Base-by-base conservation (phyloP, 2,113 vertebrate genomes). In the Thunnus maccoyii region DNA sequence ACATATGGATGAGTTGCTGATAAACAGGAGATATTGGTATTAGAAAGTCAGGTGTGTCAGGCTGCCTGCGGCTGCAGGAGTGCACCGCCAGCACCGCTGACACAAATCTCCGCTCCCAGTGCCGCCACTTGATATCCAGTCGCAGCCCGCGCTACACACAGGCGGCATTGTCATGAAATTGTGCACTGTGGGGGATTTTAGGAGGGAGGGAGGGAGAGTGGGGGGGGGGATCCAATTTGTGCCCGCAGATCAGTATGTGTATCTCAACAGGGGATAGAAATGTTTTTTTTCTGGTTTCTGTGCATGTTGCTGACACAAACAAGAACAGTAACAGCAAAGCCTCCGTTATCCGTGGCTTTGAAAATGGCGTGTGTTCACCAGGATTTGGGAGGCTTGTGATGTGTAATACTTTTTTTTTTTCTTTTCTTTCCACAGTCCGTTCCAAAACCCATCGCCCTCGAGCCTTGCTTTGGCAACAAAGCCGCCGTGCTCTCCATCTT, bases 401-500 rank as follows among this genome's bases (percentile, higher is more conserved):
- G 73, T 83, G 62, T 87, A 78, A 82, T 83, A 16, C 25, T 54
- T 13, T 20, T 44, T 27, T n/a, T 27, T n/a, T 46, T 32, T 22
- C 22, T 46, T 85, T 50, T 72, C 22, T 80, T 66, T 0, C 61
- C 16, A 30, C 94, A 99, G 98, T 97, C 95, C 0, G 96, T 98
- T 11, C 98, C 98, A 0, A 99, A 99, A 84, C 98, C 98, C n/a
- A 99, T 99, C 0, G 97, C 98, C 1, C 92, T 99, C 83, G 98
- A 99, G 93, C 98, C 98, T 0, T 99, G 98, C 92, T 99, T 98
- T 72, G 98, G 98, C 57, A 99, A 99, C 95, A 98, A 97, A 94
- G 98, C 98, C 0, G 98, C 98, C 0, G 97, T 99, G 22, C 97
- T 99, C n/a, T 99, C 98, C 1, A 98, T 99, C 66, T 99, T 99